Base-by-base conservation (phyloP, 2,113 vertebrate species). In the Myrmecophaga tridactyla region DNA sequence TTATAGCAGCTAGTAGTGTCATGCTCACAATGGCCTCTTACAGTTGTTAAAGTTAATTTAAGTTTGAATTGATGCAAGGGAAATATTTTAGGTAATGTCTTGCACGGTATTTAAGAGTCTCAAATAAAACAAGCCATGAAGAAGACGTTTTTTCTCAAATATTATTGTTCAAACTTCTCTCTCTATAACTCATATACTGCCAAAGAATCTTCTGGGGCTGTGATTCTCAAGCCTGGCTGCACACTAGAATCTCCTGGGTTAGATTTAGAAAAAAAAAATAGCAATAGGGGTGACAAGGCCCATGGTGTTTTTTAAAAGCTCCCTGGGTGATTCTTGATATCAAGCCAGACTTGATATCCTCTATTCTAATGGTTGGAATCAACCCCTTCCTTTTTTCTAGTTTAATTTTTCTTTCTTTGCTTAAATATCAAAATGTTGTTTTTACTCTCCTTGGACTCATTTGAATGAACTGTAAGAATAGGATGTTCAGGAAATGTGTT, bases 371-470 rank as follows among this genome's bases (percentile, higher is more conserved):
- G 67, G 27, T 23, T 85, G 60, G 77, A 92, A 82, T 92, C 53
- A 18, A 17, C 53, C 53, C 53, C 51, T 14, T 92, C 18, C 29
- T 73, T 78, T 89, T 43, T 82, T 82, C 67, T 69, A 13, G 70
- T 73, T 53, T 67, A 51, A 31, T 84, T 82, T 75, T 72, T 56
- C 46, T 20, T 36, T 86, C 89, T 95, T 93, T 76, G 7, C 60
- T 81, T 89, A 91, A 60, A 73, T 95, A 70, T 92, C 83, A 96
- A 97, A 96, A 96, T 94, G 63, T 95, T 93, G 82, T 76, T 78
- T 75, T 91, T 89, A 39, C n/a, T 82, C 41, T 91, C 81, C 34
- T 48, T 12, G 21, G 83, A 90, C 25, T 84, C 86, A 87, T 96
- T 96, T 48, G 67, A 93, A 94, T 78, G 86, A 97, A 92, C 76